Evolutionary conservation across 2,888 invertebrate genomes (phyloP).

Genomic region (Apotomis capreana): DNA sequence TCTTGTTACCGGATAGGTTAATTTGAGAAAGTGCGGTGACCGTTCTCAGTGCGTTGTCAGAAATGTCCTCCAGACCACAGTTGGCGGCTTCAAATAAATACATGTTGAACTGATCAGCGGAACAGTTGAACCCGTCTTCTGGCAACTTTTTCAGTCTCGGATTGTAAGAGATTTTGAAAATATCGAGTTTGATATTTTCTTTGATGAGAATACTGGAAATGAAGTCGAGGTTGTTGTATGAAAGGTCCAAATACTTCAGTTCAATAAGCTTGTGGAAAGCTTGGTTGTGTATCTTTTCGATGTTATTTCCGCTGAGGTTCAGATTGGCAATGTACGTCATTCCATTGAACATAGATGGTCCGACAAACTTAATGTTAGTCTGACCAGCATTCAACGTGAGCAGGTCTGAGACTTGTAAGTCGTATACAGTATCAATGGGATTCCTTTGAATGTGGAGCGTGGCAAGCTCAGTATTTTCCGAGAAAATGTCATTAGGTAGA

Average conservation of each 20-base stretch:
- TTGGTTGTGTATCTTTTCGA: conserved; percentile 86
- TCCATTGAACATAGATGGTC: conserved; percentile 85
- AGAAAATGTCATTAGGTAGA: conserved; percentile 86
- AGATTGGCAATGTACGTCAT: conserved; percentile 86
- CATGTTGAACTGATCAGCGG: conserved; percentile 84
- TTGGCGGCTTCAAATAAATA: conserved; percentile 89
- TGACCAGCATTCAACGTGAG: conserved; percentile 87
- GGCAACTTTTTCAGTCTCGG: conserved; percentile 87
- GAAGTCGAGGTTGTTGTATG: conserved; percentile 87
- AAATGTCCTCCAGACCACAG: conserved; percentile 86
- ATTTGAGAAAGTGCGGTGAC: conserved; percentile 88
- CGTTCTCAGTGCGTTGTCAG: conserved; percentile 86
- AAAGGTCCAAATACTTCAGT: conserved; percentile 88
- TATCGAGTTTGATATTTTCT: conserved; percentile 87
- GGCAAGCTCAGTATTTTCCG: conserved; percentile 85
- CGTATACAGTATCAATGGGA: conserved; percentile 85
- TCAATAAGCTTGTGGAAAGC: conserved; percentile 87
- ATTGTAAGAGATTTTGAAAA: conserved; percentile 88
- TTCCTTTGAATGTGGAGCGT: conserved; percentile 88
- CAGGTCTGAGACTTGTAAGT: conserved; percentile 85
- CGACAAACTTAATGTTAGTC: conserved; percentile 86
- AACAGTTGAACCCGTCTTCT: conserved; percentile 85
- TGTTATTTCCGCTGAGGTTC: conserved; percentile 87
- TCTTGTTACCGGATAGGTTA: conserved; percentile 87
- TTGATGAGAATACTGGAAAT: conserved; percentile 87